phyloP scores from a whole-genome alignment of 2,797 vertebrate genomes.

The Adrianichthys oophorus region DNA sequence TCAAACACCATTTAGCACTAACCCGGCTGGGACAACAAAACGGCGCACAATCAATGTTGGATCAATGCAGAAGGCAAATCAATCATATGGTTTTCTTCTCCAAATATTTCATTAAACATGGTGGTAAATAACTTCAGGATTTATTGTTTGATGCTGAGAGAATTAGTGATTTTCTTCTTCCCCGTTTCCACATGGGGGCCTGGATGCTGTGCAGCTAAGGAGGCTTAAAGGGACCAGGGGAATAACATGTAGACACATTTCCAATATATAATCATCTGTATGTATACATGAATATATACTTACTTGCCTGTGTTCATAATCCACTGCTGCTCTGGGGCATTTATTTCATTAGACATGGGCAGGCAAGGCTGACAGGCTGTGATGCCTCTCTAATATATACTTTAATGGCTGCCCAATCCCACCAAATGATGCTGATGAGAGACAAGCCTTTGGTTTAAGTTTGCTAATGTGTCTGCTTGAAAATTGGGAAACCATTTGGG shows the following conservation, averaged over 20 bases:
- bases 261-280: conserved; percentile 93
- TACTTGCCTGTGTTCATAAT: conserved; percentile 85
- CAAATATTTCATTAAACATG: conserved; percentile 95
- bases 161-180: conserved; percentile 92
- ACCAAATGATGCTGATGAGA: conserved; percentile 69
- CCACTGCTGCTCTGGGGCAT: conserved; percentile 81
- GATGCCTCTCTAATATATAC: conserved; percentile 75
- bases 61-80: conserved; percentile 88
- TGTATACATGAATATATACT: conserved; percentile 92
- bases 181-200: conserved; percentile 81
- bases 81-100: conserved; percentile 90
- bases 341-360: conserved; percentile 83
- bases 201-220: conserved; percentile 78
- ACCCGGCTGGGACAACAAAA: conserved; percentile 84
- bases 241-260: conserved; percentile 88
- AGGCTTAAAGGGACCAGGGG: conserved; percentile 88
- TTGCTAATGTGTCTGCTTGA: conserved; percentile 49
- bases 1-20: conserved; percentile 84
- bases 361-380: conserved; percentile 72
- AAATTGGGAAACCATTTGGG: conserved; percentile 24
- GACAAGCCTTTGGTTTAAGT: conserved; percentile 64
- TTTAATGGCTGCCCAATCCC: conserved; percentile 80
- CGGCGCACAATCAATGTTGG: conserved; percentile 81
- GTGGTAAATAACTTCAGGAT: conserved; percentile 90
- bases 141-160: conserved; percentile 92